A percentile compares a stretch with the other conserved stretches of the same genome.
Evolutionary conservation across 2,888 invertebrate species (phyloP).

Genomic region (Drosophila putrida): DNA sequence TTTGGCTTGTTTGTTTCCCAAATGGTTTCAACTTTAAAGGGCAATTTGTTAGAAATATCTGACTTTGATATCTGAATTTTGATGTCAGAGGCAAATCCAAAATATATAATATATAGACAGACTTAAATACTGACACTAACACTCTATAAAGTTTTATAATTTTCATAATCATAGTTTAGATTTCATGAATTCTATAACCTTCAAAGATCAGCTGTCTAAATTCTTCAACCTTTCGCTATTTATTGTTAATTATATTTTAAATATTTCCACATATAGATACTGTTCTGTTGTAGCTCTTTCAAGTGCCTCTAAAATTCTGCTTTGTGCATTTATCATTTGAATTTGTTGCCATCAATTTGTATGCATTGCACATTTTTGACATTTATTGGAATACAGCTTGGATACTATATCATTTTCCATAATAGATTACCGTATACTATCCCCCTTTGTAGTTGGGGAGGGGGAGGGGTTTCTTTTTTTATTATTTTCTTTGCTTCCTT

Average conservation of each 20-base stretch:
- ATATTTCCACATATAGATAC: no score
- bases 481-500: not conserved
- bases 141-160: no score
- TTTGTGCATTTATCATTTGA: not conserved
- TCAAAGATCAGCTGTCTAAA: not conserved
- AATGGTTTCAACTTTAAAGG: not conserved
- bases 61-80: no score
- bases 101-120: no score
- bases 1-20: not conserved
- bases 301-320: not conserved
- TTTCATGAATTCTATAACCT: not conserved
- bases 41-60: not conserved
- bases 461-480: no score
- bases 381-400: constrained; percentile 21
- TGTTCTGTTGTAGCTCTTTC: no score
- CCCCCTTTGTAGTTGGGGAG: not conserved
- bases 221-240: not conserved
- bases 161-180: not conserved
- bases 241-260: not conserved
- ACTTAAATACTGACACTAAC: no score
- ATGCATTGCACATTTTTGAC: constrained; percentile 21
- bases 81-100: not conserved
- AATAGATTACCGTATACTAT: constrained; percentile 19
- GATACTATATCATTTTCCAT: constrained; percentile 20
- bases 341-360: constrained; percentile 15